A percentile compares a stretch with the other conserved stretches of the same genome.
Conservation (phyloP, 1,140 invertebrate species). For the Cataglyphis hispanica region DNA sequence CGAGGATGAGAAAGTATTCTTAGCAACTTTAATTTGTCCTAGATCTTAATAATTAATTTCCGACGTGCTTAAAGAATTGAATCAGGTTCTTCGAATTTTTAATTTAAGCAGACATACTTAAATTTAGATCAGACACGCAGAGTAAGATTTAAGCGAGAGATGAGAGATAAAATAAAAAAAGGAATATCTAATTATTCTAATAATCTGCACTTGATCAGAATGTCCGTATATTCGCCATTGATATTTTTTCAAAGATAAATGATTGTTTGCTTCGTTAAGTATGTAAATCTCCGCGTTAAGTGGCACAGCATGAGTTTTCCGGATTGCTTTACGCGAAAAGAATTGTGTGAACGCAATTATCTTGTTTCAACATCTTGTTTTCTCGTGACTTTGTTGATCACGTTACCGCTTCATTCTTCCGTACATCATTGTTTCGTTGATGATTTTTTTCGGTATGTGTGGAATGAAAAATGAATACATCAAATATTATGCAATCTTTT, state of each 20-base stretch:
- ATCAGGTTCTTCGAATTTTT: not conserved
- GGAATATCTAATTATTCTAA: not conserved
- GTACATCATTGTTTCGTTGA: slow-evolving; percentile 1
- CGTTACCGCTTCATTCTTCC: not conserved
- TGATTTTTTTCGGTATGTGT: not conserved
- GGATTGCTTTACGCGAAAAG: slow-evolving; percentile 27
- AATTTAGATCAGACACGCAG: not conserved
- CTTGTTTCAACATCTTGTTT: not conserved
- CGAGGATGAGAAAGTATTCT: slow-evolving; percentile 6
- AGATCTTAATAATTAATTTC: slow-evolving; percentile 36
- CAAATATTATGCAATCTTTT: too few relatives aligned
- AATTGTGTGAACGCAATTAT: slow-evolving; percentile 46
- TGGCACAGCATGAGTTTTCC: slow-evolving; percentile 62
- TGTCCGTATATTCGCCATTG: not conserved
- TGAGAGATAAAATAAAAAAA: not conserved
- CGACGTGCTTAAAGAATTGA: not conserved
- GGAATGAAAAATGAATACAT: not conserved
- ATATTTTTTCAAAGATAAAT: slow-evolving; percentile 39
- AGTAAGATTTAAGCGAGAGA: not conserved
- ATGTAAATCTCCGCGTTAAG: slow-evolving; percentile 43
- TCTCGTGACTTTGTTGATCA: not conserved
- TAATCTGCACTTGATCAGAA: slow-evolving; percentile 10
- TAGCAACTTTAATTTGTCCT: not conserved
- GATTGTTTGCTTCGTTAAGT: slow-evolving; percentile 28
- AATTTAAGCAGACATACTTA: not conserved